A percentile compares a stretch with the other conserved stretches of the same genome.
phyloP scores from a whole-genome alignment of 2,113 vertebrate species.

The Herpailurus yagouaroundi region DNA sequence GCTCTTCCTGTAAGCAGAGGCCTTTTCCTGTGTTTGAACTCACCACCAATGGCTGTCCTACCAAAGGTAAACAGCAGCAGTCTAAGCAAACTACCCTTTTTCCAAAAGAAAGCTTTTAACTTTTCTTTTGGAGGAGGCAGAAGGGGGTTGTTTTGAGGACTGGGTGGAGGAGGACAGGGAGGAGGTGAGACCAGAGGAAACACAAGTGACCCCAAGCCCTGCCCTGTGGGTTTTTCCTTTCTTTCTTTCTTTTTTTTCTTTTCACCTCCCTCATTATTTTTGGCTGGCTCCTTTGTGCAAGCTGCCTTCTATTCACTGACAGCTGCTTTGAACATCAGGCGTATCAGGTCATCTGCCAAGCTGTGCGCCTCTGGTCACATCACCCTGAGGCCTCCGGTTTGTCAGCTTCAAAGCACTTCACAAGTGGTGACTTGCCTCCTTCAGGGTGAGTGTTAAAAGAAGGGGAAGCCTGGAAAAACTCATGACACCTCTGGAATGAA shows the following conservation, averaged over 20 bases:
- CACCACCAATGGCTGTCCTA: slow-evolving; percentile 58
- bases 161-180: slow-evolving; percentile 52
- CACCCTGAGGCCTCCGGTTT: not conserved
- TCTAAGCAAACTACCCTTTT: slow-evolving; percentile 69
- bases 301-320: slow-evolving; percentile 43
- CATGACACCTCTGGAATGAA: not conserved
- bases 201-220: slow-evolving; percentile 27
- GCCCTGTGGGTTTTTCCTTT: slow-evolving; percentile 7
- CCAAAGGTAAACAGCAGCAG: slow-evolving; percentile 71
- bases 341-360: slow-evolving; percentile 43
- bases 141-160: slow-evolving; percentile 69
- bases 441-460: not conserved
- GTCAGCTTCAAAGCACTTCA: slow-evolving; percentile 54
- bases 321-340: slow-evolving; percentile 67
- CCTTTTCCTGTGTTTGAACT: slow-evolving; percentile 75
- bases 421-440: not conserved
- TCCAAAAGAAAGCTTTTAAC: slow-evolving; percentile 72
- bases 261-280: slow-evolving; percentile 69
- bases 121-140: slow-evolving; percentile 61
- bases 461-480: slow-evolving; percentile 14
- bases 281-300: slow-evolving; percentile 32
- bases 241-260: not conserved
- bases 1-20: slow-evolving; percentile 68
- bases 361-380: slow-evolving; percentile 35
- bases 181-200: slow-evolving; percentile 68